Evolutionary conservation across 2,797 vertebrate genomes (phyloP).

Genomic region (Erpetoichthys calabaricus): DNA sequence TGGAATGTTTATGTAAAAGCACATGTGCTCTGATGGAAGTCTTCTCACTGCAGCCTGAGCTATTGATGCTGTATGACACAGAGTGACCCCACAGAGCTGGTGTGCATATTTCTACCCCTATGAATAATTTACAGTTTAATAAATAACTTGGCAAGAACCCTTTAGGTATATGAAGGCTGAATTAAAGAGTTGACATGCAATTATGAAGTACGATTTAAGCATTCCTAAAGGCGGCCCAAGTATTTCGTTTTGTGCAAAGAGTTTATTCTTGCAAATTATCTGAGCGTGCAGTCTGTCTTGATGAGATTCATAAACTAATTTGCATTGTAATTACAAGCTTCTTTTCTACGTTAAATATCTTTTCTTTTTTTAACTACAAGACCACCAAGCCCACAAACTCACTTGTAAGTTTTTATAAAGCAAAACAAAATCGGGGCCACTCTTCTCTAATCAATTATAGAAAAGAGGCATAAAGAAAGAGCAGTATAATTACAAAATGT

Average conservation of each 20-base stretch:
- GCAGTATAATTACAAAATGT: constrained; percentile 1
- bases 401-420: neutral
- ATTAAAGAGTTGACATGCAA: constrained; percentile 58
- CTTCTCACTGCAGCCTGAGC: constrained; percentile 20
- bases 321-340: constrained; percentile 13
- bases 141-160: constrained; percentile 39
- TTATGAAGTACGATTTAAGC: constrained; percentile 36
- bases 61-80: constrained; percentile 21
- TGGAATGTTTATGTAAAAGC: constrained; percentile 8
- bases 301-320: constrained; percentile 7
- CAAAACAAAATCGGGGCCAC: neutral
- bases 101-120: constrained; percentile 33
- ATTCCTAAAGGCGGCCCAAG: constrained; percentile 24
- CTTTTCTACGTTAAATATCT: neutral
- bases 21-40: constrained; percentile 16
- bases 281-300: neutral
- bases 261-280: constrained; percentile 15
- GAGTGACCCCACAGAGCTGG: constrained; percentile 17
- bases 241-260: constrained; percentile 19
- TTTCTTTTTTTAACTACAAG: neutral
- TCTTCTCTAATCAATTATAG: neutral
- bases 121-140: constrained; percentile 54
- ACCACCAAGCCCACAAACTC: neutral
- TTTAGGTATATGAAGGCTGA: constrained; percentile 43
- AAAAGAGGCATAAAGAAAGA: neutral